Evolutionary conservation across 2,113 vertebrate genomes (phyloP), one percentile per base, ranked within the genome.

Genomic region (Platichthys stellatus): DNA sequence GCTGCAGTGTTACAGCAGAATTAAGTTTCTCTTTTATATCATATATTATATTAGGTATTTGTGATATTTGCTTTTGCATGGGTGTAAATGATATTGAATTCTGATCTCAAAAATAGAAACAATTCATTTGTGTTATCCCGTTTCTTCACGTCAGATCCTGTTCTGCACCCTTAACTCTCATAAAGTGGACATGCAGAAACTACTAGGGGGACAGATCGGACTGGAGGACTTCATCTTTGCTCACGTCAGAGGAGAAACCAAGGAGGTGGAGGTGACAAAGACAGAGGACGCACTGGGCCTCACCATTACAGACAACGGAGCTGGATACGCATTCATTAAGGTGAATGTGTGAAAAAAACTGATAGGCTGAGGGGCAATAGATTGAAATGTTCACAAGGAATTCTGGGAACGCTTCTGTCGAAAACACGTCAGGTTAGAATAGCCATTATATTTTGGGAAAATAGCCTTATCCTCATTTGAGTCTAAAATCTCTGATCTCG

Each of bases 141-240:
- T 74, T 12, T 24, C 17, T 1, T 38, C 12, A 38, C 21, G 23
- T 28, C 90, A 99, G 98, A 99, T 99, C 85, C 90, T 99, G 15
- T 99, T 99, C 85, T 99, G 98, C 85, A 99, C 98, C 5, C 94
- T 99, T 35, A 99, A 99, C 90, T 98, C 98, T 0, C 97, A 99
- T 85, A 99, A 98, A 66, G 97, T 99, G 76, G 98, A 99, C 92
- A 99, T 99, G 98, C 97, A 97, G 93, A 99, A 97, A 86, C 93
- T 99, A 1, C 90, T 99, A 63, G 98, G 98, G 0, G 98, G 98
- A 0, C 98, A 99, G 94, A 99, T 99, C 0, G 98, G 98, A 5
- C 88, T 99, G 88, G 98, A 99, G 86, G 98, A 99, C 72, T 99
- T 99, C 84, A 99, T 99, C 89, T 99, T 99, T 0, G 98, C 98